Conservation (phyloP, 2,113 vertebrate species). For the Eptesicus fuscus region DNA sequence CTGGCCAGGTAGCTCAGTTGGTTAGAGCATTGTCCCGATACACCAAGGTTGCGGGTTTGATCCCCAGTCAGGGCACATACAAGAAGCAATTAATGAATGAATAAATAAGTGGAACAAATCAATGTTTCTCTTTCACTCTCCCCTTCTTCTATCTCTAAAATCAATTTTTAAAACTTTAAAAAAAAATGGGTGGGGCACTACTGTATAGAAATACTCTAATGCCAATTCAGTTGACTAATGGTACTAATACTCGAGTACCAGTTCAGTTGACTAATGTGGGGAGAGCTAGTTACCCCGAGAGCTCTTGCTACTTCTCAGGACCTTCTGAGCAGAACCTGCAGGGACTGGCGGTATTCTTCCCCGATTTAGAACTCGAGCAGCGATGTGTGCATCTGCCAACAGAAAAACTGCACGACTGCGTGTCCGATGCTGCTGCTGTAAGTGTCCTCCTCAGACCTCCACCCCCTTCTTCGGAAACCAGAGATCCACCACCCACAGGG, state of each 20-base stretch:
- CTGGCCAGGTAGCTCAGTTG: not conserved
- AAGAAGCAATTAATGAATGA: not conserved
- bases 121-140: not conserved
- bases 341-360: rapidly evolving
- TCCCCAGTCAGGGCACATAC: not conserved
- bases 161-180: not conserved
- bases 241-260: no score
- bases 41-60: not conserved
- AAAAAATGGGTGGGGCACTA: not conserved
- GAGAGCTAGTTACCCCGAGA: not conserved
- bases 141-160: not conserved
- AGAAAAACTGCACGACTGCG: not conserved
- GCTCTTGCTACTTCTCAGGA: not conserved
- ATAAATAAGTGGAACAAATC: not conserved
- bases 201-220: not conserved
- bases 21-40: not conserved
- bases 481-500: not conserved
- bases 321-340: not conserved
- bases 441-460: rapidly evolving
- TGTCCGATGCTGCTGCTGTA: no score
- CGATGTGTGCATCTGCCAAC: rapidly evolving
- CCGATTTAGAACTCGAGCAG: not conserved
- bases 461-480: not conserved
- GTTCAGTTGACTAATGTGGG: not conserved
- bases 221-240: not conserved